A percentile compares a stretch with the other conserved stretches of the same genome.
These are phyloP conservation scores for Luscinia megarhynchos DNA, from an alignment of 2,797 vertebrate species.

Conservation along the genomic window DNA sequence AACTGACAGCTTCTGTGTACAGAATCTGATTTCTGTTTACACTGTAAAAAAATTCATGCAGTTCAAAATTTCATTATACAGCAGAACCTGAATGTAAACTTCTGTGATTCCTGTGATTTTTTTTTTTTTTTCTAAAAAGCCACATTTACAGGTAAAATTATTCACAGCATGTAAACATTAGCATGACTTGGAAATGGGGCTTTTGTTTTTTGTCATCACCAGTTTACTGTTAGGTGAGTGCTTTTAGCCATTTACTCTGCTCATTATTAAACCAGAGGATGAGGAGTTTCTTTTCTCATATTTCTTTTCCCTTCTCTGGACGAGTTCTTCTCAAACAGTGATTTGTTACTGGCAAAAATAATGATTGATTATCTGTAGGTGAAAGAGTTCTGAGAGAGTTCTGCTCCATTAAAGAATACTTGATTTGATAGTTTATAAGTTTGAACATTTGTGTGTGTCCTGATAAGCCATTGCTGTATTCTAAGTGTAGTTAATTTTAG, in stretches of 20 bases:
- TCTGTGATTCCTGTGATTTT: fast-evolving
- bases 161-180: neutral
- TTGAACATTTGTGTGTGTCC: neutral
- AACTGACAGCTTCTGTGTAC: neutral
- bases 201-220: neutral
- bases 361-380: neutral
- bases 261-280: neutral
- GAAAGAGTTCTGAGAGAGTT: neutral
- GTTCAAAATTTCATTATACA: neutral
- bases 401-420: neutral
- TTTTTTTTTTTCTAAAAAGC: neutral
- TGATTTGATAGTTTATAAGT: neutral
- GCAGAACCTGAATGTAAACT: neutral
- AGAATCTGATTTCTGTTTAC: neutral
- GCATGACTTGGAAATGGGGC: neutral
- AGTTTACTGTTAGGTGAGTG: neutral
- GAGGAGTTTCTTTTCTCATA: neutral
- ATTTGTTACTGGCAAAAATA: neutral
- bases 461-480: neutral
- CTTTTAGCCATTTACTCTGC: neutral
- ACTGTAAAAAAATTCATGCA: neutral
- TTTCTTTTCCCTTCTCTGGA: neutral
- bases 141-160: neutral
- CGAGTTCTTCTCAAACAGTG: neutral
- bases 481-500: neutral